phyloP scores from a whole-genome alignment of 2,113 vertebrate genomes.

The Paracyprichromis sp. region DNA sequence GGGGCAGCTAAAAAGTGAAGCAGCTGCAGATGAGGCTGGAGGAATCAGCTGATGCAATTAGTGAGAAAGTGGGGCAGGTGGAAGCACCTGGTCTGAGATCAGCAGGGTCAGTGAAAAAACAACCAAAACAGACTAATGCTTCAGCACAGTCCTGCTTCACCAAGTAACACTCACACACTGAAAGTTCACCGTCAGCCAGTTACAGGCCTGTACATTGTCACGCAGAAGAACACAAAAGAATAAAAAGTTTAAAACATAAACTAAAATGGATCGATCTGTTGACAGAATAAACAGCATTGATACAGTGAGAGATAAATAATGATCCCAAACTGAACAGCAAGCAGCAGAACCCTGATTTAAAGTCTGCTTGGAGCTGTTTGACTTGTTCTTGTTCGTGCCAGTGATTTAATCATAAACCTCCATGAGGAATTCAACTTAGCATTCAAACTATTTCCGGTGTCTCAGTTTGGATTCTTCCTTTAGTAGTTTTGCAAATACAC shows the following conservation, averaged over 20 bases:
- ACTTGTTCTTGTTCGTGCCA: background rate
- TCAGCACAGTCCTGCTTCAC: background rate
- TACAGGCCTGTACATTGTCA: background rate
- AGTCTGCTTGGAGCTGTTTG: background rate
- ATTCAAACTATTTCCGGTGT: background rate
- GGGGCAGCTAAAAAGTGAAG: background rate
- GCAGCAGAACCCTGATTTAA: background rate
- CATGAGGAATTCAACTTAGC: background rate
- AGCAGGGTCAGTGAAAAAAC: background rate
- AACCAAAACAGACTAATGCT: background rate
- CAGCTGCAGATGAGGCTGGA: background rate
- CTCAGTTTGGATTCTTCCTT: background rate
- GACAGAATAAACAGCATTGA: background rate
- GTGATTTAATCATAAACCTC: background rate
- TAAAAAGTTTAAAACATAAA: background rate
- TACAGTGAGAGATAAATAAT: background rate
- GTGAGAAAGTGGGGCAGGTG: background rate
- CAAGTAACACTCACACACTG: background rate
- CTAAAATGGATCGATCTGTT: background rate
- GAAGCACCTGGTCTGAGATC: background rate
- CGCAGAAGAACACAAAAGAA: background rate
- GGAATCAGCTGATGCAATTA: background rate
- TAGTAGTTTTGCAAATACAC: background rate
- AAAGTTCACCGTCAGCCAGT: background rate
- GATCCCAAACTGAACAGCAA: background rate